Conservation (phyloP, 2,113 vertebrate species). For the Etheostoma spectabile region DNA sequence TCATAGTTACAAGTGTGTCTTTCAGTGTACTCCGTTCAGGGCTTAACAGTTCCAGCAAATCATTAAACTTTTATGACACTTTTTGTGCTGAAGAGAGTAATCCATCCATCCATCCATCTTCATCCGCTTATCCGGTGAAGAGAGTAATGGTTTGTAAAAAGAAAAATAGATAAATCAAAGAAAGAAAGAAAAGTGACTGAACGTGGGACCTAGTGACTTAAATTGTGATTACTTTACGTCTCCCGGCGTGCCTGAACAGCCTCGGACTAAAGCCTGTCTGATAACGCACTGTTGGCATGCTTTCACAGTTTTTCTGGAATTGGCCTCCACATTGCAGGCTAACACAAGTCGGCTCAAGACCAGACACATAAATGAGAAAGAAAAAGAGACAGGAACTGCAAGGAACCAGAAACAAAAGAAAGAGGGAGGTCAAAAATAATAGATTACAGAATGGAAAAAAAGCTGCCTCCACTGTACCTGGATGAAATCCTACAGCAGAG, state of each 20-base stretch:
- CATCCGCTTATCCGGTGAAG: too few species aligned
- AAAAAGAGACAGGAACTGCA: background rate
- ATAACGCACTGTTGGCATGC: constrained; percentile 60
- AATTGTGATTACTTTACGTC: constrained; percentile 15
- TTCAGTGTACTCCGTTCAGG: background rate
- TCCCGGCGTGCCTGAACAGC: constrained; percentile 45
- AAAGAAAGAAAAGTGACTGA: constrained; percentile 15
- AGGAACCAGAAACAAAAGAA: constrained; percentile 17
- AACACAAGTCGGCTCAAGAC: constrained; percentile 24
- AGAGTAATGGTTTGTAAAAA: background rate
- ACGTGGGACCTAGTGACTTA: constrained; percentile 11
- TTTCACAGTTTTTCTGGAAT: constrained; percentile 39
- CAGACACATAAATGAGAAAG: background rate
- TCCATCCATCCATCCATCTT: too few species aligned
- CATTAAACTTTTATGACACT: background rate
- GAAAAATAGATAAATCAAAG: background rate
- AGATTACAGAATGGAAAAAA: constrained; percentile 35
- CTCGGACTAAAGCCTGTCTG: constrained; percentile 67
- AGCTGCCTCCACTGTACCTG: constrained; percentile 76
- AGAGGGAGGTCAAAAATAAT: constrained; percentile 8
- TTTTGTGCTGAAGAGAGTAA: background rate
- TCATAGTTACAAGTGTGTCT: constrained; percentile 25
- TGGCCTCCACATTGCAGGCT: constrained; percentile 7
- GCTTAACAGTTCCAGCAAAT: background rate
- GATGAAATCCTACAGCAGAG: constrained; percentile 64